Conservation (phyloP, 2,797 vertebrate species). For the Cryptoprocta ferox region DNA sequence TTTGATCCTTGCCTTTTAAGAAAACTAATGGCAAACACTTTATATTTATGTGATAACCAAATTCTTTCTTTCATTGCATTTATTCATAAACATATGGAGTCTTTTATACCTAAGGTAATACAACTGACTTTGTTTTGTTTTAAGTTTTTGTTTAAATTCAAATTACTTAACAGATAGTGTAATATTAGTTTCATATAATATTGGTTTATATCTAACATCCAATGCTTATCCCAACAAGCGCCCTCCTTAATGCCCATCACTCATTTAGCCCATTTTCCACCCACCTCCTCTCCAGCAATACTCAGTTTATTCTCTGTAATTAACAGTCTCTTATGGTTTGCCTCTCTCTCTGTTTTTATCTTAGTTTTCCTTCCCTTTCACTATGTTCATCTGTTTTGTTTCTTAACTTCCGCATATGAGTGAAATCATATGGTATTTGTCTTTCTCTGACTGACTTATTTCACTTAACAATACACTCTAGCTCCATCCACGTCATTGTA, state of each 20-base stretch:
- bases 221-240: not conserved
- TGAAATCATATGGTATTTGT: not conserved
- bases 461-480: not conserved
- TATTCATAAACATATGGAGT: conserved; percentile 58
- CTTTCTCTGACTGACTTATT: not conserved
- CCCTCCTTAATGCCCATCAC: not conserved
- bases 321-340: not conserved
- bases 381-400: not conserved
- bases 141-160: not conserved
- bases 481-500: not conserved
- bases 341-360: not conserved
- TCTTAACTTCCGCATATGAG: not conserved
- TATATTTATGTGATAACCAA: conserved; percentile 56
- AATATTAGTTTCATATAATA: not conserved
- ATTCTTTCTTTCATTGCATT: conserved; percentile 62
- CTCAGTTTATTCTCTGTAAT: not conserved
- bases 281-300: not conserved
- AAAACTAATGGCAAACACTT: conserved; percentile 26
- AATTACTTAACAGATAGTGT: not conserved
- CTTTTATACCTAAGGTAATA: conserved; percentile 67
- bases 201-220: not conserved
- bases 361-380: not conserved
- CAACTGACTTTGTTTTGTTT: conserved; percentile 42
- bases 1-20: conserved; percentile 50
- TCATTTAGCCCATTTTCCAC: not conserved